These are phyloP conservation scores for Anser cygnoides DNA, from an alignment of 2,113 vertebrate genomes.

Conservation along the genomic window DNA sequence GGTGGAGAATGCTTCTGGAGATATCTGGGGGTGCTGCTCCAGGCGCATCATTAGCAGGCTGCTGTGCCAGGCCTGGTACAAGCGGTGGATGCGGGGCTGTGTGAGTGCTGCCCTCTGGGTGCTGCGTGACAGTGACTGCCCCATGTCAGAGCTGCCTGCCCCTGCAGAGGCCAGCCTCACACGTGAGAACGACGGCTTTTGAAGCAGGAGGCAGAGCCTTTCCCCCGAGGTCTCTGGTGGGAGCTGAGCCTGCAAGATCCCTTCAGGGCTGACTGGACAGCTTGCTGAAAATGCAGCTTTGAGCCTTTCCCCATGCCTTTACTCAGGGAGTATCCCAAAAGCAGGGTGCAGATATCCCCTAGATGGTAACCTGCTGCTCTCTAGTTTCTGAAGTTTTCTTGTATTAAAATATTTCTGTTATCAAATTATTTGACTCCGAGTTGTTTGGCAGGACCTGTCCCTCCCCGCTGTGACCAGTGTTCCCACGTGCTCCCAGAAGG, in stretches of 20 bases:
- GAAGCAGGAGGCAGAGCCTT: not conserved
- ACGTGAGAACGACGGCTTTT: accelerated
- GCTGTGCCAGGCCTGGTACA: not conserved
- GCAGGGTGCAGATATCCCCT: not conserved
- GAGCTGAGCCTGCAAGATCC: not conserved
- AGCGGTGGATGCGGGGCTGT: accelerated
- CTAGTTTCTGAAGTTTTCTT: not conserved
- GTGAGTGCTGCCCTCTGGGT: not conserved
- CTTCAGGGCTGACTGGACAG: not conserved
- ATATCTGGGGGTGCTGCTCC: not conserved
- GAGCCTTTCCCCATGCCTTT: not conserved
- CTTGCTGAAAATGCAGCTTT: not conserved
- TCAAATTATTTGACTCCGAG: not conserved
- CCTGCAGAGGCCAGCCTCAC: accelerated
- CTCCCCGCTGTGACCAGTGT: not conserved
- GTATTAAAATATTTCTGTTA: not conserved
- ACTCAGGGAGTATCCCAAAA: not conserved
- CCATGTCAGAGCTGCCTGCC: accelerated
- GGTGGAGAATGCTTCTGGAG: not conserved
- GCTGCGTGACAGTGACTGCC: not conserved
- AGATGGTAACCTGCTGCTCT: not conserved
- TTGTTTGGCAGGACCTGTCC: not conserved
- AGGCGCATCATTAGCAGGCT: accelerated
- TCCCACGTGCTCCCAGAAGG: not conserved
- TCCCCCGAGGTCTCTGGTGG: accelerated